These are phyloP conservation scores for Brachionus angularis DNA, from an alignment of 1,140 invertebrate genomes.

Conservation along the genomic window DNA sequence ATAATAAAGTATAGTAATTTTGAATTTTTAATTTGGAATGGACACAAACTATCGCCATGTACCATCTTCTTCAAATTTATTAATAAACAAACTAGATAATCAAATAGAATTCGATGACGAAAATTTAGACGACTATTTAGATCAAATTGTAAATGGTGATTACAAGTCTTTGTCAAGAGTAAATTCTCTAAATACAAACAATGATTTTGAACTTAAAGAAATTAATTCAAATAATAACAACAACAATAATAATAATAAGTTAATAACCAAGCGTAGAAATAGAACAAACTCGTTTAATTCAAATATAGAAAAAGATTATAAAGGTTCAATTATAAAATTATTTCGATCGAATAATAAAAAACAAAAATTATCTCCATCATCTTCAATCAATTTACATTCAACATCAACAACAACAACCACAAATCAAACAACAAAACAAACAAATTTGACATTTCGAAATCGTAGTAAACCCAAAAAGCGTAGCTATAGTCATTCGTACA, in stretches of 20 bases:
- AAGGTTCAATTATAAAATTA: slow-evolving; percentile 3
- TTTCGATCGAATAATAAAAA: slow-evolving; percentile 2
- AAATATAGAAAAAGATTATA: background rate
- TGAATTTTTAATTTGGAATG: slow-evolving; percentile 1
- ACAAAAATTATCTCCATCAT: slow-evolving; percentile 18
- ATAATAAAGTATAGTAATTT: too few species aligned
- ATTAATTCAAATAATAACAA: background rate
- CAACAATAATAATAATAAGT: too few species aligned
- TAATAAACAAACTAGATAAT: too few species aligned
- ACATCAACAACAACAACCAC: too few species aligned
- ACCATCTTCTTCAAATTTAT: background rate
- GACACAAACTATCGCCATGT: slow-evolving; percentile 2
- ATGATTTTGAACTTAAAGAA: slow-evolving; percentile 17
- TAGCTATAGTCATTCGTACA: too few species aligned
- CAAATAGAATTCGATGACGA: too few species aligned
- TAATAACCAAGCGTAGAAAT: background rate
- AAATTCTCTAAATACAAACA: background rate
- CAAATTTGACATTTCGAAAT: background rate
- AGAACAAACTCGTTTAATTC: slow-evolving; percentile 21
- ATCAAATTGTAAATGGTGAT: slow-evolving; percentile 20
- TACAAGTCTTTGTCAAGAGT: slow-evolving; percentile 11
- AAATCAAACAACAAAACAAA: slow-evolving; percentile 2
- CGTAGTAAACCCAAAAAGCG: too few species aligned
- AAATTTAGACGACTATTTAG: background rate
- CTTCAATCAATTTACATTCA: background rate